Base-by-base conservation (phyloP, 2,113 vertebrate genomes). In the Monopterus albus region DNA sequence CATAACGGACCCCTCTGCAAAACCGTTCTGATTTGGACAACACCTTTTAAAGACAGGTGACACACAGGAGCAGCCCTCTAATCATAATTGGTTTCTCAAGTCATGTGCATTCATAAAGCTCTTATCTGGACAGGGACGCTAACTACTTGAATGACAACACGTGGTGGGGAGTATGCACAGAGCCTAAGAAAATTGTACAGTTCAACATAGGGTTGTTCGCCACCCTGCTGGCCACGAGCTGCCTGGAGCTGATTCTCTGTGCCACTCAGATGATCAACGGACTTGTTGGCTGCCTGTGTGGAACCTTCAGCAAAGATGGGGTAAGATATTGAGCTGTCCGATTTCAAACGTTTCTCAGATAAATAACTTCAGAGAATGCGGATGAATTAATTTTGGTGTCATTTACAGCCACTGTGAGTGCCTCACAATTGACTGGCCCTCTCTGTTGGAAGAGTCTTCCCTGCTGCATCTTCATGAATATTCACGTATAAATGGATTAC, bases 271-370 rank as follows among this genome's bases (percentile, higher is more conserved):
- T 92, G 89, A 78, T 94, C 85, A 94, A 94, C 2, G 92, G 94
- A 6, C 82, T 94, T 6, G 84, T 91, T 0, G 93, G 94, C 35
- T 94, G 94, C 42, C 42, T 94, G 50, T 94, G 93, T 23, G 93
- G 94, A 49, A 87, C 93, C 43, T 94, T 94, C 77, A 18, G 0
- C 0, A 10, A 75, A 0, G 91, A 93, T 35, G 80, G 35, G 68
- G 92, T 94, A 23, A 80, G 83, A 20, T 53, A 28, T n/a, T n/a
- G 57, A n/a, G 2, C 2, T 20, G 1, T n/a, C n/a, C n/a, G n/a
- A n/a, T n/a, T n/a, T n/a, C 7, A 45, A 2, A 39, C n/a, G 11
- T 17, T 40, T 21, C 7, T 38, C 10, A 36, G 23, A 40, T 13
- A 20, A 25, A 1, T 2, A 3, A 20, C 9, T 11, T 42, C 0